Conservation (phyloP, 2,888 invertebrate genomes). For the Agrilus cyanescens region DNA sequence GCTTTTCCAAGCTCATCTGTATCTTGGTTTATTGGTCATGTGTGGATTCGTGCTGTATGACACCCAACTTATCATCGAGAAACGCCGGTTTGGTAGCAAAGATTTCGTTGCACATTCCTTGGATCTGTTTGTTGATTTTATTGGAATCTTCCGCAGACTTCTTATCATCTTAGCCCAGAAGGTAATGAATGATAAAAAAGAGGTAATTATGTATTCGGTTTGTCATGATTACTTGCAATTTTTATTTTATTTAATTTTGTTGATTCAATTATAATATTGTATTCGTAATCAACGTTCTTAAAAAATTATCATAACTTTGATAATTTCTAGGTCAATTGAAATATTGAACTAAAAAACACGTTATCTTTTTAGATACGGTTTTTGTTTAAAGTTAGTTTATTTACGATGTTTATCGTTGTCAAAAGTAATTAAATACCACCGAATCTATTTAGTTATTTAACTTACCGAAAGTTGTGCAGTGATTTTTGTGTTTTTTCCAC, state of each 20-base stretch:
- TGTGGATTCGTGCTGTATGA: conserved; percentile 93
- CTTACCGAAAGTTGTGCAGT: too few relatives aligned
- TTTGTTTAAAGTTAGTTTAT: too few relatives aligned
- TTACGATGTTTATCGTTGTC: too few relatives aligned
- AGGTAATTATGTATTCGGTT: not conserved
- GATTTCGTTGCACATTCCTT: conserved; percentile 89
- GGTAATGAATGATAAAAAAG: conserved; percentile 40
- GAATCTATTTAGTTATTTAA: too few relatives aligned
- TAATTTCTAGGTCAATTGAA: too few relatives aligned
- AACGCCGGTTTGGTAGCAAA: conserved; percentile 77
- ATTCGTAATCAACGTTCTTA: too few relatives aligned
- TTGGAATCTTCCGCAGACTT: conserved; percentile 86
- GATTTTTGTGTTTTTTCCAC: too few relatives aligned
- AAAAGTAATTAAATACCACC: too few relatives aligned
- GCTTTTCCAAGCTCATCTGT: conserved; percentile 66
- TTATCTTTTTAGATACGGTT: too few relatives aligned
- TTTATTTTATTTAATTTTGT: not conserved
- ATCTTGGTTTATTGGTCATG: conserved; percentile 81
- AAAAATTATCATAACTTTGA: too few relatives aligned
- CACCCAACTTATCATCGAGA: conserved; percentile 94
- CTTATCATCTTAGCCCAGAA: conserved; percentile 83
- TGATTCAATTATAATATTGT: too few relatives aligned
- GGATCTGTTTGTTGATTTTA: conserved; percentile 89
- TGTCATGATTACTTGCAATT: not conserved
- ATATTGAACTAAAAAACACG: too few relatives aligned